Conservation (phyloP, 2,113 vertebrate species). For the Sialia sialis region DNA sequence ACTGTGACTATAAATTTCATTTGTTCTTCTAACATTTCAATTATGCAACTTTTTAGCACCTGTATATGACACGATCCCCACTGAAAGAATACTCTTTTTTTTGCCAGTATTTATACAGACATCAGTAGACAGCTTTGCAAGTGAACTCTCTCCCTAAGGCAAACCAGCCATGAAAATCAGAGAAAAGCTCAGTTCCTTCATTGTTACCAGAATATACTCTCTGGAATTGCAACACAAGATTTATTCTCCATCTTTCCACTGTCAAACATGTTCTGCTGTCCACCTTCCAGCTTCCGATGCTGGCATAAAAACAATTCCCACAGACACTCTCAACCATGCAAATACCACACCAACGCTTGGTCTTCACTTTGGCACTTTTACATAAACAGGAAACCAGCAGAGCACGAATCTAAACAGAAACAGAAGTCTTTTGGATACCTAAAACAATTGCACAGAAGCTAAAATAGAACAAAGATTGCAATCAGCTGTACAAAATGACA, state of each 20-base stretch:
- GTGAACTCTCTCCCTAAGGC: background rate
- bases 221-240: background rate
- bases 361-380: background rate
- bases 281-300: background rate
- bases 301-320: constrained; percentile 3
- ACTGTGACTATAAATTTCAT: background rate
- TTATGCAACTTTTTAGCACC: background rate
- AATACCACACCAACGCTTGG: background rate
- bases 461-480: background rate
- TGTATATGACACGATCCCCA: background rate
- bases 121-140: background rate
- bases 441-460: background rate
- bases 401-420: background rate
- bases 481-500: background rate
- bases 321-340: background rate
- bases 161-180: background rate
- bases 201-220: background rate
- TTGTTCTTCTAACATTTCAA: background rate
- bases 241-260: background rate
- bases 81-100: background rate
- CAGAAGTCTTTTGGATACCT: background rate
- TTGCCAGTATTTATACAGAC: background rate
- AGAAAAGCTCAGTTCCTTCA: background rate
- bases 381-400: background rate
- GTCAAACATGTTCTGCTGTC: background rate